Conservation (phyloP, 1,140 invertebrate species). For the Portunus trituberculatus region DNA sequence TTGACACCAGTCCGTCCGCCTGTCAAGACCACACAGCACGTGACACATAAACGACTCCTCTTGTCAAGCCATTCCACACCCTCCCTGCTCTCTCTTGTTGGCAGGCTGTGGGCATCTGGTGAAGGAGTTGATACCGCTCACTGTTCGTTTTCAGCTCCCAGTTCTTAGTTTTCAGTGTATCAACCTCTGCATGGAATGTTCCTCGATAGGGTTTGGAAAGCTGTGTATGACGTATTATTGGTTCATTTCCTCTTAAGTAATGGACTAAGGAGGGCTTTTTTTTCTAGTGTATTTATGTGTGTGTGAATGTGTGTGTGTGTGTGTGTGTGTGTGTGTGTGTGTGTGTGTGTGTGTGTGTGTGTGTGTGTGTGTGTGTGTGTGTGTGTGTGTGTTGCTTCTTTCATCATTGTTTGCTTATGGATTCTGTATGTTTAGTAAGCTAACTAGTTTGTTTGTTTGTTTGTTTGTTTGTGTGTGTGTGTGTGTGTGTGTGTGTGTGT, state of each 20-base stretch:
- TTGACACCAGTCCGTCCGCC: not conserved
- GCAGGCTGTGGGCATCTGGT: not conserved
- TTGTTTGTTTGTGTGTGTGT: conserved; percentile 54
- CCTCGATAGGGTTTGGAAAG: too few relatives aligned
- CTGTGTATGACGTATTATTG: too few relatives aligned
- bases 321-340: conserved; percentile 43
- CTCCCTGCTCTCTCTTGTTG: not conserved
- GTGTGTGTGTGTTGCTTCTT: conserved; percentile 33
- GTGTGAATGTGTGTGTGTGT: too few relatives aligned
- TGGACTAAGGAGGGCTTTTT: not conserved
- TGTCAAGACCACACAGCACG: not conserved
- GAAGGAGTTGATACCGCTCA: not conserved
- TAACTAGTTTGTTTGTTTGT: conserved; percentile 37
- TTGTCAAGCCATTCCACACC: not conserved
- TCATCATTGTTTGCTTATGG: not conserved
- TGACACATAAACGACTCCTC: not conserved
- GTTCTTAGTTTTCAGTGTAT: too few relatives aligned
- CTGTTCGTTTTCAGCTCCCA: too few relatives aligned
- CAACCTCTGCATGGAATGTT: too few relatives aligned
- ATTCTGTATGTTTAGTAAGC: not conserved
- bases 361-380: conserved; percentile 45
- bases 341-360: conserved; percentile 51
- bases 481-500: conserved; percentile 54
- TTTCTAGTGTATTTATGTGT: not conserved
- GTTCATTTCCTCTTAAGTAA: too few relatives aligned